These are phyloP conservation scores for Eudyptes chrysolophus DNA, from an alignment of 2,113 vertebrate species.

Conservation along the genomic window DNA sequence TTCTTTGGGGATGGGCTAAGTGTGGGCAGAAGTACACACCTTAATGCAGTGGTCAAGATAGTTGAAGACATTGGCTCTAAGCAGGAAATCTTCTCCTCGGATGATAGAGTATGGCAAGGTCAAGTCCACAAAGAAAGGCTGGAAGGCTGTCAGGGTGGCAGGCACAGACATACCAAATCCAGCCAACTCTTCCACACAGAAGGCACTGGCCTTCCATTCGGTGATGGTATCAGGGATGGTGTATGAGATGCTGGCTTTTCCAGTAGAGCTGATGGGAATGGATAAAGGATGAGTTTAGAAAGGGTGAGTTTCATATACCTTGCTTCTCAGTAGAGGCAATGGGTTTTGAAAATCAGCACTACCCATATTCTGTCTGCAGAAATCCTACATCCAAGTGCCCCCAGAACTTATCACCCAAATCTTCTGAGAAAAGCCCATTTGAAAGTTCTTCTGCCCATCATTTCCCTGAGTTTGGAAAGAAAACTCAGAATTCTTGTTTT, in stretches of 20 bases:
- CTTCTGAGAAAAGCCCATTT: not conserved
- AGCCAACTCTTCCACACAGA: slow-evolving; percentile 75
- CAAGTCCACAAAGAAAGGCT: slow-evolving; percentile 86
- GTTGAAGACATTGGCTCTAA: slow-evolving; percentile 80
- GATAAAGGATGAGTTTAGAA: not conserved
- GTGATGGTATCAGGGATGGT: slow-evolving; percentile 85
- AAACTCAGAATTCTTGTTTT: not conserved
- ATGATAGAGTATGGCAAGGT: slow-evolving; percentile 82
- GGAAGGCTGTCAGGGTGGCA: slow-evolving; percentile 71
- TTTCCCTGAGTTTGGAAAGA: not conserved
- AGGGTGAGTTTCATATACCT: not conserved
- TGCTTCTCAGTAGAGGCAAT: not conserved
- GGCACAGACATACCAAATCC: slow-evolving; percentile 81
- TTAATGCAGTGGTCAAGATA: slow-evolving; percentile 42
- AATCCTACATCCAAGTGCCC: not conserved
- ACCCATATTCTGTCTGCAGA: not conserved
- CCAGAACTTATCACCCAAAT: not conserved
- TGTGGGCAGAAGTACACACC: slow-evolving; percentile 11
- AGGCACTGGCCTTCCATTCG: slow-evolving; percentile 81
- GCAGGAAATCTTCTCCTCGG: slow-evolving; percentile 78
- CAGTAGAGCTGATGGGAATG: slow-evolving; percentile 28
- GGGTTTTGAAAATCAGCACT: not conserved
- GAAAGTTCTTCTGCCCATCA: not conserved
- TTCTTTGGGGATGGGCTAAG: not conserved
- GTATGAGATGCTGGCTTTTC: slow-evolving; percentile 39